Evolutionary conservation across 2,113 vertebrate genomes (phyloP).

Genomic region (Lonchura striata): DNA sequence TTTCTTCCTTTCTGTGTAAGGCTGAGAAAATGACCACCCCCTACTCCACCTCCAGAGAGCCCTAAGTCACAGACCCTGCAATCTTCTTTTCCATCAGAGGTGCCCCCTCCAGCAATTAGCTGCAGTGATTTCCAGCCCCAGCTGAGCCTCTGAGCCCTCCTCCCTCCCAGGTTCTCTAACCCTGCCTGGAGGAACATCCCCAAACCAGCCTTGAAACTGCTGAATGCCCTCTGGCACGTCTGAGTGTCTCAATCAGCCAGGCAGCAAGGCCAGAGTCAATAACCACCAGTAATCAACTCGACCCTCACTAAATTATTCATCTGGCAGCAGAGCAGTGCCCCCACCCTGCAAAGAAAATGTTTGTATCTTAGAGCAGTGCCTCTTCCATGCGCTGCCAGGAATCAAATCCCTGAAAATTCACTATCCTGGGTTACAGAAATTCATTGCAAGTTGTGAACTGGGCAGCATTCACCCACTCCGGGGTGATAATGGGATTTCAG

Average conservation of each 20-base stretch:
- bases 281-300: not conserved
- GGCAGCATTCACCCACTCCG: not conserved
- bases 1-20: not conserved
- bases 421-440: not conserved
- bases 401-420: not conserved
- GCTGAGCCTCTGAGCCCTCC: not conserved
- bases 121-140: not conserved
- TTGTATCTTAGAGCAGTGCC: not conserved
- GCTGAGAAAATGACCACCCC: not conserved
- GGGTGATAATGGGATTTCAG: not conserved
- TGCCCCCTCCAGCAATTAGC: not conserved
- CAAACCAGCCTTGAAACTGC: not conserved
- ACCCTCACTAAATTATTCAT: not conserved
- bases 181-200: not conserved
- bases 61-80: not conserved
- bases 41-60: not conserved
- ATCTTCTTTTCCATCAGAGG: not conserved
- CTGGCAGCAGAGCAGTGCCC: not conserved
- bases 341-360: not conserved
- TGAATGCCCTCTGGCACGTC: not conserved
- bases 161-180: not conserved
- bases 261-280: slow-evolving; percentile 8
- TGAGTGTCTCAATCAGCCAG: not conserved
- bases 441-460: not conserved
- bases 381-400: not conserved